A percentile compares a stretch with the other conserved stretches of the same genome.
Conservation (phyloP, 2,797 vertebrate genomes). For the Bufotes viridis region DNA sequence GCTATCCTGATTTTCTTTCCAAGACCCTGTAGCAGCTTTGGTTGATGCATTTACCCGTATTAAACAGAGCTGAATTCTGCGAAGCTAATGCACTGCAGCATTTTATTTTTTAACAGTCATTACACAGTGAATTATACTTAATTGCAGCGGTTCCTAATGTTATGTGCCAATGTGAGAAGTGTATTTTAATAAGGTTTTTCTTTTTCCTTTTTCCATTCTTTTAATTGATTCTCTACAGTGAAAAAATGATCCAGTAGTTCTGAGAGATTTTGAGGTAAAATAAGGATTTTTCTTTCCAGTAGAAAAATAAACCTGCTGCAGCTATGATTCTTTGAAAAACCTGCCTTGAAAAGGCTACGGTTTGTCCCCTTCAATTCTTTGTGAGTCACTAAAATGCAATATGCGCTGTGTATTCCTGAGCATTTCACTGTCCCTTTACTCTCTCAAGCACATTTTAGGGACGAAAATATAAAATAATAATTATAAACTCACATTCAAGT, state of each 20-base stretch:
- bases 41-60: conserved; percentile 24
- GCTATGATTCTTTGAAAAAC: conserved; percentile 1
- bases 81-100: conserved; percentile 38
- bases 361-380: neutral
- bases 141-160: conserved; percentile 1
- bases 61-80: conserved; percentile 1
- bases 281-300: conserved; percentile 18
- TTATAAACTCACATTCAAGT: neutral
- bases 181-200: neutral
- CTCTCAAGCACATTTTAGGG: conserved; percentile 17
- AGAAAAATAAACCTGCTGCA: neutral
- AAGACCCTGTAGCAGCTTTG: conserved; percentile 1
- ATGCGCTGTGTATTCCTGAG: conserved; percentile 15
- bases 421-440: conserved; percentile 36
- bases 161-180: neutral
- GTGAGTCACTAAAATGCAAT: conserved; percentile 25
- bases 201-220: neutral
- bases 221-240: conserved; percentile 14
- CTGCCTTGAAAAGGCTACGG: neutral
- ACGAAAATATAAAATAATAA: neutral
- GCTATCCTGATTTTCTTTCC: neutral
- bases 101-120: conserved; percentile 36
- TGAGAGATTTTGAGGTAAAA: conserved; percentile 30
- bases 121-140: conserved; percentile 40
- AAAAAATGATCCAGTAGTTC: neutral